Evolutionary conservation across 2,113 vertebrate genomes (phyloP), one percentile per base, ranked within the genome.

Genomic region (Notarius lentiginosus): DNA sequence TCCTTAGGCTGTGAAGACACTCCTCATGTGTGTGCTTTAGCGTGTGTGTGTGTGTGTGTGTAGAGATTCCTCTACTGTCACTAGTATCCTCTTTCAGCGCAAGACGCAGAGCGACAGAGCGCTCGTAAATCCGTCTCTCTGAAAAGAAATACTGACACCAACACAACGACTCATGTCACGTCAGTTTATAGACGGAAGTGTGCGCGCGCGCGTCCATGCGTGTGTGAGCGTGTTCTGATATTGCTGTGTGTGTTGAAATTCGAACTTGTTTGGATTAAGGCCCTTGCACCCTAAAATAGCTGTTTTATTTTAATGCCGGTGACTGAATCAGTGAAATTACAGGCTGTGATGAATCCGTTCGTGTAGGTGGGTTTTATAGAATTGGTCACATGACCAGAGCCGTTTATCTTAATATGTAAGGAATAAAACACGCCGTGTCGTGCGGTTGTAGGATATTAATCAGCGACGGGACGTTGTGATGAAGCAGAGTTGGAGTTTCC

Each of bases 21-120:
- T 79, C 76, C 77, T 58, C 24, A 2, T 88, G 83, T 86, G 77
- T 68, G 61, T 73, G 81, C 53, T 30, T 65, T 22, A 5, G n/a
- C 49, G 66, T 88, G 84, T 84, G 51, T 17, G 56, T 90, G 88
- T 75, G 86, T 34, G 82, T 79, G 81, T 51, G 61, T 80, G 87
- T 91, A 89, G 92, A 92, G 91, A 92, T 94, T 93, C 91, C 92
- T 90, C 91, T 89, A 79, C 90, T 94, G 93, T 94, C 91, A 93
- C 87, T 89, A 87, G 93, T 93, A 89, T 94, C 92, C 90, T 88
- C 91, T 95, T 94, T 93, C 94, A 92, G 90, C 24, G 77, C 41
- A 49, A 84, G 55, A 49, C 18, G 7, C 30, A 11, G 91, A 89
- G 81, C 90, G 89, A 90, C 85, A 87, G 91, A 83, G 27, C 66